These are phyloP conservation scores for Nyctereutes procyonoides DNA, from an alignment of 2,113 vertebrate species.

Conservation along the genomic window DNA sequence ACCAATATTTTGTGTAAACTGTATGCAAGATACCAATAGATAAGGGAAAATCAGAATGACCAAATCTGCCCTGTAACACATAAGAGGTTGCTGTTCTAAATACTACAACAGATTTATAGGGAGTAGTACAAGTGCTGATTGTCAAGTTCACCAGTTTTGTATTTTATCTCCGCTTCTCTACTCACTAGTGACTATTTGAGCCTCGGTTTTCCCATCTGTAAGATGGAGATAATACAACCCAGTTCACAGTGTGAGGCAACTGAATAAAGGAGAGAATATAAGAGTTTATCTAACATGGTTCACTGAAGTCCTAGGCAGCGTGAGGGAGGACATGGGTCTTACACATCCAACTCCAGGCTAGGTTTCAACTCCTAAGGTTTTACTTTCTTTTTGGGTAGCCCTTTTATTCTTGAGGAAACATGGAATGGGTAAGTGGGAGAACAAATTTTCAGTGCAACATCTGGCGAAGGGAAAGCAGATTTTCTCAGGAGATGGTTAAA, in stretches of 20 bases:
- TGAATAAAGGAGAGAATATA: constrained; percentile 1
- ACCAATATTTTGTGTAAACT: not conserved
- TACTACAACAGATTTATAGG: not conserved
- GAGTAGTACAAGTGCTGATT: not conserved
- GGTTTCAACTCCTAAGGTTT: not conserved
- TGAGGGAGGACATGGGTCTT: not conserved
- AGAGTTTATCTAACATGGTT: not conserved
- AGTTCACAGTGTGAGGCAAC: not conserved
- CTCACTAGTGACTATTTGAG: not conserved
- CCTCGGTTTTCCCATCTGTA: not conserved
- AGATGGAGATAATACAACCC: constrained; percentile 30
- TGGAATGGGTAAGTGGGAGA: not conserved
- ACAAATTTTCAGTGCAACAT: not conserved
- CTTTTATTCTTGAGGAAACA: not conserved
- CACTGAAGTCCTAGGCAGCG: not conserved
- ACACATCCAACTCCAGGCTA: not conserved
- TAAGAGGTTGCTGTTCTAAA: not conserved
- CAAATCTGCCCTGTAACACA: not conserved
- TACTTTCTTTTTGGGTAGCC: not conserved
- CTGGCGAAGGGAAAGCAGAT: not conserved
- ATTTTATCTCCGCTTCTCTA: not conserved
- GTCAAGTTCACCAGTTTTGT: not conserved
- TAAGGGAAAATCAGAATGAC: not conserved
- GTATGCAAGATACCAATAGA: not conserved
- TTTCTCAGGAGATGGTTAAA: constrained; percentile 5